phyloP scores from a whole-genome alignment of 2,888 invertebrate species.

The Heliothis peltigera region DNA sequence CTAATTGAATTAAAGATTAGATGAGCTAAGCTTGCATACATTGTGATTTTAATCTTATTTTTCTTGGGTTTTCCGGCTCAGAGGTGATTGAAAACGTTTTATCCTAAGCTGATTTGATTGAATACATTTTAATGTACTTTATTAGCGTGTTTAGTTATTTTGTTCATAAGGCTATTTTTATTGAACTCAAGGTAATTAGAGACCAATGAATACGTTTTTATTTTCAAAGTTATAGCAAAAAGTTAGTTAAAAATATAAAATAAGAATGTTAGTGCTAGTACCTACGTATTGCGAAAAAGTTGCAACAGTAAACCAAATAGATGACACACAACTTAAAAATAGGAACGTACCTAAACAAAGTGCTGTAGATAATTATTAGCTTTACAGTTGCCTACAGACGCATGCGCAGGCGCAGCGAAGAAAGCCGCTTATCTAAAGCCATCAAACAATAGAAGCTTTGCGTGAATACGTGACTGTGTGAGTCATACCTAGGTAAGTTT shows the following conservation, averaged over 20 bases:
- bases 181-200: too few relatives aligned
- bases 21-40: constrained; percentile 41
- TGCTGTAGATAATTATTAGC: constrained; percentile 28
- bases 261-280: too few relatives aligned
- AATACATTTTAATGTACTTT: not conserved
- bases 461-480: constrained; percentile 27
- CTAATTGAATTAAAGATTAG: constrained; percentile 39
- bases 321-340: constrained; percentile 7
- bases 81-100: constrained; percentile 9
- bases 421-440: constrained; percentile 46
- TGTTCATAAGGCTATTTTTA: too few relatives aligned
- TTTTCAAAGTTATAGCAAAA: too few relatives aligned
- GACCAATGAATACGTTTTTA: too few relatives aligned
- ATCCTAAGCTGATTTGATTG: not conserved
- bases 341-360: constrained; percentile 19
- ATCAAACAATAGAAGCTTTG: constrained; percentile 50
- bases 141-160: not conserved
- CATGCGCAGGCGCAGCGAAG: constrained; percentile 29
- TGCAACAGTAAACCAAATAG: not conserved
- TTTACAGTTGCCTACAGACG: constrained; percentile 13
- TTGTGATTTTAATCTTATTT: constrained; percentile 20
- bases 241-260: too few relatives aligned
- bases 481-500: constrained; percentile 34
- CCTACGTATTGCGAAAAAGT: too few relatives aligned
- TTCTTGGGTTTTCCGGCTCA: constrained; percentile 12